These are phyloP conservation scores for Galbula dea DNA, from an alignment of 2,113 vertebrate genomes.

Conservation along the genomic window DNA sequence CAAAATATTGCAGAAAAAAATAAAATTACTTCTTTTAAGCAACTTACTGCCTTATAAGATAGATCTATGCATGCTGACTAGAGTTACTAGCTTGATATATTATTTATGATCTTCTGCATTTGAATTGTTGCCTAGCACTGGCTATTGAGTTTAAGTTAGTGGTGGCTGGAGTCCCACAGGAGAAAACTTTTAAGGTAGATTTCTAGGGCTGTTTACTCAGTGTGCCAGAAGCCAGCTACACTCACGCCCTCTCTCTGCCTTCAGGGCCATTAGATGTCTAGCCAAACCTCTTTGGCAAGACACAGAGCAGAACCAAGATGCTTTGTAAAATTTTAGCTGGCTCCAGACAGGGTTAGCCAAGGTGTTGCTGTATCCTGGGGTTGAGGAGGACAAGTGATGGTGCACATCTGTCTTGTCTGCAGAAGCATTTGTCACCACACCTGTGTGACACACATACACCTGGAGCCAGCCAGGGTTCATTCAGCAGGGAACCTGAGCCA, in stretches of 20 bases:
- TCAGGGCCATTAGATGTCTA: background rate
- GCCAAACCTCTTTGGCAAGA: background rate
- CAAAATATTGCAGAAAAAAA: background rate
- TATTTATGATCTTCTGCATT: background rate
- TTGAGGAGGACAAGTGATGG: rapidly evolving
- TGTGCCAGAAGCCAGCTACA: background rate
- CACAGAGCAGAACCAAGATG: background rate
- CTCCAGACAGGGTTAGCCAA: background rate
- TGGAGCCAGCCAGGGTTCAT: background rate
- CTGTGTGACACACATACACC: background rate
- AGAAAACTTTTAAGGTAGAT: background rate
- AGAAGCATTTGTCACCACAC: background rate
- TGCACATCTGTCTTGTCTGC: background rate
- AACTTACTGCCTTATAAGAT: background rate
- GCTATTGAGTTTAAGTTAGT: background rate
- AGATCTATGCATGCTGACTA: background rate
- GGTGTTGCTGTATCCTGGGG: background rate
- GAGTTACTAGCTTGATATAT: background rate
- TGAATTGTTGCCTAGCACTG: background rate
- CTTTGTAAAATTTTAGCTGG: background rate
- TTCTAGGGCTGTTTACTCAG: background rate
- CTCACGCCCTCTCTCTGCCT: background rate
- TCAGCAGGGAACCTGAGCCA: background rate
- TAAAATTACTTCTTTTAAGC: background rate
- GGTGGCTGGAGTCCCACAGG: background rate